Evolutionary conservation across 2,113 vertebrate species (phyloP).

Genomic region (Catharus bicknelli): DNA sequence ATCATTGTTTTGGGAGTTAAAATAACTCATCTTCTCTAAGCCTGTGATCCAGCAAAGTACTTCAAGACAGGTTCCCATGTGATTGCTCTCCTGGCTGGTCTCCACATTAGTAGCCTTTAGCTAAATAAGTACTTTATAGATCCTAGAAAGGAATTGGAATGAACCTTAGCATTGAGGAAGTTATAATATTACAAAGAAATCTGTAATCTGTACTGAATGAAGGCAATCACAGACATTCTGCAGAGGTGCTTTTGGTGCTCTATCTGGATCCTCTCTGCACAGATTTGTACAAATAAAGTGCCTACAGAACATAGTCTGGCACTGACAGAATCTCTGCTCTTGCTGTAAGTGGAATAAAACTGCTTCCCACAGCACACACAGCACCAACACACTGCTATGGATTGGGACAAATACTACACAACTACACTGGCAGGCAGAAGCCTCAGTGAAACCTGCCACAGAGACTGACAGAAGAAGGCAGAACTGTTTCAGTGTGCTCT

Average conservation of each 20-base stretch:
- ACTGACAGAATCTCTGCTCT: background rate
- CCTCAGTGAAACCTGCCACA: background rate
- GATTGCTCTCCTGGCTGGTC: background rate
- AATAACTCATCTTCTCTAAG: background rate
- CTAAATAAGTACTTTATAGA: background rate
- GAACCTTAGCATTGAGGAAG: background rate
- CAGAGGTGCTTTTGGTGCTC: background rate
- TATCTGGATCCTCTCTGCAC: background rate
- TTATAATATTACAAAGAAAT: background rate
- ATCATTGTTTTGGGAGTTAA: background rate
- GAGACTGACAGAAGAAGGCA: background rate
- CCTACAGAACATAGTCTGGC: background rate
- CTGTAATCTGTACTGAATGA: background rate
- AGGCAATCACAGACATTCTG: background rate
- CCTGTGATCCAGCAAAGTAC: background rate
- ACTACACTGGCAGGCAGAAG: background rate
- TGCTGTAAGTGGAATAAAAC: background rate
- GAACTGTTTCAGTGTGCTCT: background rate
- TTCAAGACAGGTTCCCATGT: background rate
- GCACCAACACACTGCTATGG: fast-evolving
- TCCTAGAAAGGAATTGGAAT: background rate
- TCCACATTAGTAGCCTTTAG: background rate
- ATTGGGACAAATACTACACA: fast-evolving
- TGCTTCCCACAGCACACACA: background rate
- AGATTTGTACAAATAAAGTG: background rate